Evolutionary conservation across 2,888 invertebrate genomes (phyloP).

Genomic region (Trichopoda pennipes): DNA sequence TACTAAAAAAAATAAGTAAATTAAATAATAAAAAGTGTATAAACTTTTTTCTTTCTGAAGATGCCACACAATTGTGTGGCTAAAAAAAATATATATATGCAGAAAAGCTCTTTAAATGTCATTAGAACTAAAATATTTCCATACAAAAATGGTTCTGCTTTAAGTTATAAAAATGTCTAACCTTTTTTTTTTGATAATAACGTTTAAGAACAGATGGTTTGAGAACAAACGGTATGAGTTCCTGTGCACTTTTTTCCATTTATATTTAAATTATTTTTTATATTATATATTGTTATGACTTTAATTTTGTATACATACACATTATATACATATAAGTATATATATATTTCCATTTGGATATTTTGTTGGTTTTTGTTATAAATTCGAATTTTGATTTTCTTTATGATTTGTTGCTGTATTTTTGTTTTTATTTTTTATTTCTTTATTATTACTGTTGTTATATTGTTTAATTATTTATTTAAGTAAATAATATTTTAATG

Average conservation of each 20-base stretch:
- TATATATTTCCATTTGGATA: constrained; percentile 27
- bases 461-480: constrained; percentile 49
- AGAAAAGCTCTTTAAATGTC: too few species aligned
- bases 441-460: constrained; percentile 46
- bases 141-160: too few species aligned
- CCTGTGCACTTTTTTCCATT: constrained; percentile 4
- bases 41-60: too few species aligned
- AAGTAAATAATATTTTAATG: constrained; percentile 71
- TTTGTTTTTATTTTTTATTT: constrained; percentile 38
- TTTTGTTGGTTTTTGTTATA: constrained; percentile 69
- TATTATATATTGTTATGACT: constrained; percentile 40
- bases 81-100: too few species aligned
- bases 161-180: too few species aligned
- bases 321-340: neutral
- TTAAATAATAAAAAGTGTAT: too few species aligned
- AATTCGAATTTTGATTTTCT: constrained; percentile 79
- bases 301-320: constrained; percentile 23
- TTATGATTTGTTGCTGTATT: constrained; percentile 66
- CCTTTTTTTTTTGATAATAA: neutral
- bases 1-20: too few species aligned
- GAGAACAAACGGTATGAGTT: constrained; percentile 5
- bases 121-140: too few species aligned
- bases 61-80: too few species aligned
- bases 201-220: neutral
- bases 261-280: constrained; percentile 23